Base-by-base conservation (phyloP, 1,140 invertebrate genomes). In the Eciton burchellii region DNA sequence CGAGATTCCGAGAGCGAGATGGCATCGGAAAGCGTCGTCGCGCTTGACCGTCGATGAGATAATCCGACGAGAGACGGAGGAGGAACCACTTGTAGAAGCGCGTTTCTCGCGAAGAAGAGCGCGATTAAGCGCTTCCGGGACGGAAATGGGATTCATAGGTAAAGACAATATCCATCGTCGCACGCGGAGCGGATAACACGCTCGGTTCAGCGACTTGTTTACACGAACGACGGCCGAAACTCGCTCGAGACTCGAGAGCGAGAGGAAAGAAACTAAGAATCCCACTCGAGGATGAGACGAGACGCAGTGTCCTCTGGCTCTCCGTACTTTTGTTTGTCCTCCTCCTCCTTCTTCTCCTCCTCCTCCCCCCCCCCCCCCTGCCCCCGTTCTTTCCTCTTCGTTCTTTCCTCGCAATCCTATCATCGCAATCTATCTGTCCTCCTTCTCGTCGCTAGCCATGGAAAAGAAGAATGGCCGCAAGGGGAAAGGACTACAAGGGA, bases 241-340 rank as follows among this genome's bases (percentile, higher is more conserved):
- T 83, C 85, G 77, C 81, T 35, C 81, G 60, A 63, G 60, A 77
- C 70, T 77, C 81, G 45, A 57, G 84, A 57, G 84, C 83, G 84
- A 87, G 84, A 93, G 89, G 86, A 90, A 92, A 93, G 91, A 93
- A 93, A 92, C 90, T 88, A 91, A 71, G 84, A 71, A 70, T 89
- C 83, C 89, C 87, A 92, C 91, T 92, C 89, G 90, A n/a, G n/a
- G n/a, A 89, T 88, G 91, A 93, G 91, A 93, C 92, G 91, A 93
- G 93, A 89, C 91, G 88, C 83, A 88, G 86, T 86, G 88, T 88
- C 76, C 85, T 54, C 72, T 83, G 81, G 74, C 66, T 81, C 86
- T 87, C 72, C 63, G 85, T 84, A 84, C 60, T 57, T 54, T 35
- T 76, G 68, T 76, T 82, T 74, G 81, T 19, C 16, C 57, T 77